Conservation (phyloP, 2,113 vertebrate genomes). For the Leucopsar rothschildi region DNA sequence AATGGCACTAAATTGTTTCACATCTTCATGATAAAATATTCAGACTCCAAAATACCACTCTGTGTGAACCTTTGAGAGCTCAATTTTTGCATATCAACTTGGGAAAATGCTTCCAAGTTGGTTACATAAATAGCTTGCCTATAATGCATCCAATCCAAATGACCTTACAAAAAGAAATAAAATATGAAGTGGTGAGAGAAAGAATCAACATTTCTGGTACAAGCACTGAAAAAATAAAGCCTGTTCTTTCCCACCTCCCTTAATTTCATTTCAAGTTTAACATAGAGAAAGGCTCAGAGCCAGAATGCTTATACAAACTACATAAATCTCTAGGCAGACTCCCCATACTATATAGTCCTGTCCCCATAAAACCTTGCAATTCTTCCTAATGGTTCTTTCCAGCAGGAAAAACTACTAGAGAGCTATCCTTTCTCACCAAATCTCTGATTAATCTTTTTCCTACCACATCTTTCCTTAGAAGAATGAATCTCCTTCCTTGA, state of each 20-base stretch:
- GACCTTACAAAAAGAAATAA: not conserved
- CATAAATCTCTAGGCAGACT: slow-evolving; percentile 40
- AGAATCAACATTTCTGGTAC: not conserved
- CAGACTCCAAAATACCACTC: not conserved
- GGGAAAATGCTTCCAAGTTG: not conserved
- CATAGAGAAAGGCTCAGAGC: slow-evolving; percentile 8
- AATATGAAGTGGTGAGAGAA: slow-evolving; percentile 19
- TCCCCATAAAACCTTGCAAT: not conserved
- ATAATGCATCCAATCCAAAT: not conserved
- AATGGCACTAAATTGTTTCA: not conserved
- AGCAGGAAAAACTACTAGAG: not conserved
- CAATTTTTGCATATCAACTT: not conserved
- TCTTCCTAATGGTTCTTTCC: not conserved
- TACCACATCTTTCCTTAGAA: not conserved
- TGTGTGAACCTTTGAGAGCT: not conserved
- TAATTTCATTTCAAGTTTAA: slow-evolving; percentile 28
- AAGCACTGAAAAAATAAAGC: not conserved
- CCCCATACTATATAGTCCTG: not conserved
- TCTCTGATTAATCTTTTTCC: not conserved
- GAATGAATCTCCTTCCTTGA: not conserved
- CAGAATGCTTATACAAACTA: slow-evolving; percentile 33
- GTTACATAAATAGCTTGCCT: not conserved
- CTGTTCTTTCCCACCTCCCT: not conserved
- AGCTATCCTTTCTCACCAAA: not conserved
- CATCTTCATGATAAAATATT: not conserved